Conservation (phyloP, 2,888 invertebrate species). For the Cremastinae sp. region DNA sequence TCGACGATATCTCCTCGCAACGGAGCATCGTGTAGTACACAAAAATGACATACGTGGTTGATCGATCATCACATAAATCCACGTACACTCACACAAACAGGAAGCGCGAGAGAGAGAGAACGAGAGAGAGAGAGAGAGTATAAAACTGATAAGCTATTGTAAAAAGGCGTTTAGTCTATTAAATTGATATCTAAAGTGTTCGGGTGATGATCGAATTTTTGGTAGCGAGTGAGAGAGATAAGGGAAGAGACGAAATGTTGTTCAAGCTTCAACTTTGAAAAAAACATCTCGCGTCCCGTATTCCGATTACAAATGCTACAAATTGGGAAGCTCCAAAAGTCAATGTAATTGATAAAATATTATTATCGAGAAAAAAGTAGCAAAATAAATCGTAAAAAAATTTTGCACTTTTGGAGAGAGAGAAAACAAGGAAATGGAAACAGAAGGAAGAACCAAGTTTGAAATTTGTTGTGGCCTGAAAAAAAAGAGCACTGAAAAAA, state of each 20-base stretch:
- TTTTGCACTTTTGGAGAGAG: slow-evolving; percentile 40
- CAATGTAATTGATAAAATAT: no score
- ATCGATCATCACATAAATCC: slow-evolving; percentile 12
- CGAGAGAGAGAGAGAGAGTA: slow-evolving; percentile 21
- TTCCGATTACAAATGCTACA: no score
- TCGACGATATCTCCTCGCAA: background rate
- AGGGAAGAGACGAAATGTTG: no score
- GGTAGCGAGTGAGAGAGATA: slow-evolving; percentile 4
- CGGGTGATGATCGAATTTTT: slow-evolving; percentile 46
- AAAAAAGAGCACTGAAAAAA: background rate
- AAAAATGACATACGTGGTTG: background rate
- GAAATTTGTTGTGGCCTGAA: background rate
- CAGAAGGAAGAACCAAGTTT: background rate
- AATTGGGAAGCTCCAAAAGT: no score
- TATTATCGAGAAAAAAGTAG: no score
- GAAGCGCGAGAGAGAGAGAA: slow-evolving; percentile 9
- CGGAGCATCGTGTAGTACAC: background rate
- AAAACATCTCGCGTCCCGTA: no score
- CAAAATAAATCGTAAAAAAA: background rate
- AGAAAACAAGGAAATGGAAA: background rate
- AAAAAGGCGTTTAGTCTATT: slow-evolving; percentile 38
- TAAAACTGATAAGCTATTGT: slow-evolving; percentile 44
- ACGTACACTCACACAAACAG: slow-evolving; percentile 6
- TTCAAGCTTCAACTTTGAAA: no score
- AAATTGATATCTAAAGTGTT: slow-evolving; percentile 58